A percentile compares a stretch with the other conserved stretches of the same genome.
These are phyloP conservation scores for Intellagama lesueurii DNA, from an alignment of 2,797 vertebrate genomes.

Conservation along the genomic window DNA sequence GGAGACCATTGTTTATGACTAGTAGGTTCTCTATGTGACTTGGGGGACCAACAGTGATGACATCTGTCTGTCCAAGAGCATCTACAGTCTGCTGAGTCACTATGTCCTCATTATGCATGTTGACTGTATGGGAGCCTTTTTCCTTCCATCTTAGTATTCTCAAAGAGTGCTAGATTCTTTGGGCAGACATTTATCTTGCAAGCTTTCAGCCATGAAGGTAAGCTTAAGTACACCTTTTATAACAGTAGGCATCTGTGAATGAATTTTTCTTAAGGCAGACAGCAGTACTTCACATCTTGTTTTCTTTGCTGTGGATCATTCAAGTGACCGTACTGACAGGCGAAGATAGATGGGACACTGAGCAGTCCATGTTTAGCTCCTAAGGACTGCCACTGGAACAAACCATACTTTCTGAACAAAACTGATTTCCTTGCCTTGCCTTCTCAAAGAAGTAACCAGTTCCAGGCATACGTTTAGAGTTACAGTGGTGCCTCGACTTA, in stretches of 20 bases:
- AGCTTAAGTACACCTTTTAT: slow-evolving; percentile 61
- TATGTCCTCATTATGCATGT: neutral
- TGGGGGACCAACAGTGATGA: neutral
- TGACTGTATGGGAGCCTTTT: neutral
- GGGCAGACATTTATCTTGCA: slow-evolving; percentile 51
- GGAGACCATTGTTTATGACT: no score
- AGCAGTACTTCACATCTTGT: slow-evolving; percentile 53
- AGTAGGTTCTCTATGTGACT: no score
- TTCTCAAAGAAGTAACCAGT: slow-evolving; percentile 30
- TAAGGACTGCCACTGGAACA: slow-evolving; percentile 38
- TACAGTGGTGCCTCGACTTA: no score
- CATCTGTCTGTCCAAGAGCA: neutral
- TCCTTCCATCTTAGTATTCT: slow-evolving; percentile 45
- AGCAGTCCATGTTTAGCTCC: slow-evolving; percentile 50
- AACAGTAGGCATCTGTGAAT: slow-evolving; percentile 52
- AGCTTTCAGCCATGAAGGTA: slow-evolving; percentile 49
- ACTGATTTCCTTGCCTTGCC: neutral
- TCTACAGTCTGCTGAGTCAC: neutral
- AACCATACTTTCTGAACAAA: slow-evolving; percentile 13
- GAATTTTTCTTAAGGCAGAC: slow-evolving; percentile 53
- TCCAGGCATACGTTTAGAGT: slow-evolving; percentile 19
- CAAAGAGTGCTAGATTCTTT: slow-evolving; percentile 26
- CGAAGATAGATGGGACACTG: slow-evolving; percentile 34
- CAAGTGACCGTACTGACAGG: slow-evolving; percentile 19
- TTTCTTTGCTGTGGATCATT: slow-evolving; percentile 52